Base-by-base conservation (phyloP, 2,113 vertebrate species). In the Tinamus guttatus region DNA sequence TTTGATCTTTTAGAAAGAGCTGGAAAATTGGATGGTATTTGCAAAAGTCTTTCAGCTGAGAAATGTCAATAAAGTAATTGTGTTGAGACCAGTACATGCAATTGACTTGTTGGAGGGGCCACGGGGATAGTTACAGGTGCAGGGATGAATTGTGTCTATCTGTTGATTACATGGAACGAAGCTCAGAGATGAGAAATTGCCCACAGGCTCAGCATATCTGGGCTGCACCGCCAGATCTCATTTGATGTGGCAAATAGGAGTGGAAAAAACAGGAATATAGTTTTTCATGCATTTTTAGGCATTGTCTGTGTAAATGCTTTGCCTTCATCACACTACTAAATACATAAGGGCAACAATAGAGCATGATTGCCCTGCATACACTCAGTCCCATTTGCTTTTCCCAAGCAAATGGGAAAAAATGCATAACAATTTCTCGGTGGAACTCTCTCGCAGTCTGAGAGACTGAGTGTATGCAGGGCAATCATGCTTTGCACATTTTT, bases 21-120 rank as follows among this genome's bases (percentile, higher is more conserved):
- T 98, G 87, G 96, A 97, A 98, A 98, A 98, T 98, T 97, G 97
- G 97, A 97, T 98, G 96, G 93, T 96, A 98, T 98, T 98, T 98
- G 96, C 96, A 96, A 94, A 97, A 96, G 95, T 93, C 96, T 97
- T 97, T 97, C 97, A 95, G 96, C 96, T 96, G 97, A 97, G 96
- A 98, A 98, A 96, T 98, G 97, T 98, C 98, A 98, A 98, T 98
- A 98, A 98, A 94, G 94, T 98, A 98, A 98, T 98, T 51, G 65
- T 97, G 95, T 98, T 97, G 97, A 98, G 97, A 96, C 97, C 91
- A 86, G 89, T 93, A 93, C 68, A 67, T 87, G 92, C 96, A 97
- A 98, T 97, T 92, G 96, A 96, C 97, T 98, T 96, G 90, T 97
- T 96, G 95, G 87, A 95, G 96, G 92, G 80, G 78, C 92, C 95